Evolutionary conservation across 2,113 vertebrate genomes (phyloP).

Genomic region (Hyperopisus bebe): DNA sequence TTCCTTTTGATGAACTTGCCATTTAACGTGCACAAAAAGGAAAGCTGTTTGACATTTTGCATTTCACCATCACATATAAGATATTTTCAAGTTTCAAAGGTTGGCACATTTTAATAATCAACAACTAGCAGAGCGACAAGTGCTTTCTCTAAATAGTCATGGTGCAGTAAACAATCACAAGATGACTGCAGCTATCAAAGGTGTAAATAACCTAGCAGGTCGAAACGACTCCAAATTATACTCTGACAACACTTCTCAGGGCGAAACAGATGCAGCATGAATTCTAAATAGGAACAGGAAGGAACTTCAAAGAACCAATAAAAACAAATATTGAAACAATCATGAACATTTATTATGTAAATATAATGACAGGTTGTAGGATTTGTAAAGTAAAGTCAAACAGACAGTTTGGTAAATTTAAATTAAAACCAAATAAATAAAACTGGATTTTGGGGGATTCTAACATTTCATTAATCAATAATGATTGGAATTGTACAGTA

Average conservation of each 20-base stretch:
- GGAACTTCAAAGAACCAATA: background rate
- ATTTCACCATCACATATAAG: background rate
- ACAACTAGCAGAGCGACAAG: constrained; percentile 11
- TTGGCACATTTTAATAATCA: constrained; percentile 21
- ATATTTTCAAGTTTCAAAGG: constrained; percentile 19
- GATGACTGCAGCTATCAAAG: constrained; percentile 24
- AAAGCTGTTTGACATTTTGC: background rate
- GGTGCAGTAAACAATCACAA: background rate
- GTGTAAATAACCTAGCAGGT: constrained; percentile 11
- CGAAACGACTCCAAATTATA: constrained; percentile 28
- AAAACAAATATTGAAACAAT: background rate
- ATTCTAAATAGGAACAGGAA: constrained; percentile 6
- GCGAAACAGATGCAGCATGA: background rate
- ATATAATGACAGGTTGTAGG: background rate
- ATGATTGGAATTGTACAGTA: background rate
- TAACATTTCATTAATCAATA: background rate
- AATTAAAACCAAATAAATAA: background rate
- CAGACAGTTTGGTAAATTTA: background rate
- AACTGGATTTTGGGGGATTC: background rate
- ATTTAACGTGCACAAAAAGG: background rate
- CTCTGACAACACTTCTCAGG: constrained; percentile 16
- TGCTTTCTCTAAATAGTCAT: constrained; percentile 1
- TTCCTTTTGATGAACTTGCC: background rate
- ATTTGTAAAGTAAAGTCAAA: background rate
- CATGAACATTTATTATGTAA: background rate